These are phyloP conservation scores for Xylophagus ater DNA, from an alignment of 2,888 invertebrate species.

Conservation along the genomic window DNA sequence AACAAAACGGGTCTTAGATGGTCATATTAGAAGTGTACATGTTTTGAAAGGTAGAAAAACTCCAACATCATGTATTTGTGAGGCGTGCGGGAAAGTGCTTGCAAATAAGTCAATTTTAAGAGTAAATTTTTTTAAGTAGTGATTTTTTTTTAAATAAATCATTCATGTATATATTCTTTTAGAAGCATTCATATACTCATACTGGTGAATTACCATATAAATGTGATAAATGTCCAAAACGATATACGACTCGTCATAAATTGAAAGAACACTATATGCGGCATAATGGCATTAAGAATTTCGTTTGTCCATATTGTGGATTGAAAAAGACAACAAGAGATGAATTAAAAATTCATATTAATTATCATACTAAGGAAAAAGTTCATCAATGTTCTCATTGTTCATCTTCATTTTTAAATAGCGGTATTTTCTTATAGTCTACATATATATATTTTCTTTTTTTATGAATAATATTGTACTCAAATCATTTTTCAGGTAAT, in stretches of 20 bases:
- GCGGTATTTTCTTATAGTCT: too few relatives aligned
- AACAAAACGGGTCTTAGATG: constrained; percentile 4
- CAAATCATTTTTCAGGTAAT: constrained; percentile 12
- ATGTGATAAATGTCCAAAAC: too few relatives aligned
- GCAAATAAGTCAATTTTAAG: constrained; percentile 3
- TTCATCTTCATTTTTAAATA: constrained; percentile 2
- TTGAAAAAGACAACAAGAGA: constrained; percentile 7
- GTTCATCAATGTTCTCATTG: constrained; percentile 5
- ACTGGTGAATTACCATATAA: constrained; percentile 9
- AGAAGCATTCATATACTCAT: constrained; percentile 9
- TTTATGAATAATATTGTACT: not conserved
- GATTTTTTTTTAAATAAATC: not conserved
- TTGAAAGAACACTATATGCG: constrained; percentile 14
- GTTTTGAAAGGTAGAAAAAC: not conserved
- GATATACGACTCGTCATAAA: constrained; percentile 11
- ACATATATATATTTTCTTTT: not conserved
- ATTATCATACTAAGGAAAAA: constrained; percentile 8
- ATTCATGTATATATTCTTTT: not conserved
- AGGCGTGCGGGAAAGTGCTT: constrained; percentile 12
- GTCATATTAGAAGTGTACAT: constrained; percentile 7
- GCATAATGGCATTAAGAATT: constrained; percentile 14
- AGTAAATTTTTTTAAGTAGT: not conserved
- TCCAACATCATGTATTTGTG: constrained; percentile 7
- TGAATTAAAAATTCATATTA: constrained; percentile 7
- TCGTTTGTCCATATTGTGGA: too few relatives aligned